Percentiles rank a stretch among this genome's conserved stretches.
These are phyloP conservation scores for Arnoldichthys spilopterus DNA, from an alignment of 2,797 vertebrate species.

Conservation along the genomic window DNA sequence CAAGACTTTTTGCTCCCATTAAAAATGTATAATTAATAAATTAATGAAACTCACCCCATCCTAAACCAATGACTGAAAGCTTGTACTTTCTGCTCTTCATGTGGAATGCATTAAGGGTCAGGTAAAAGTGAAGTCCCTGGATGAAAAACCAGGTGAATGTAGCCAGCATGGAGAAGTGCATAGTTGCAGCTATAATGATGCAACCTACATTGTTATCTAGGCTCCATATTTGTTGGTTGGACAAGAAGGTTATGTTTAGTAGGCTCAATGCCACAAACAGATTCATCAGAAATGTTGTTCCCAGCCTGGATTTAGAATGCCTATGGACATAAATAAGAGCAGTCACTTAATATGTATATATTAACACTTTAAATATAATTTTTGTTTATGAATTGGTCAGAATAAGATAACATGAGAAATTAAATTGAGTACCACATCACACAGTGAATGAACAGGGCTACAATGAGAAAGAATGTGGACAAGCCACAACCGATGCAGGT, in stretches of 20 bases:
- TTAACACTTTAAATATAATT: background rate
- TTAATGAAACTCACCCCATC: conserved; percentile 67
- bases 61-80: conserved; percentile 50
- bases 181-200: conserved; percentile 50
- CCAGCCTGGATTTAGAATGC: conserved; percentile 50
- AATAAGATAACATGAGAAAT: background rate
- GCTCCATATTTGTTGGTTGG: conserved; percentile 59
- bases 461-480: conserved; percentile 65
- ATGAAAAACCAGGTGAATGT: conserved; percentile 71
- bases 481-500: conserved; percentile 66
- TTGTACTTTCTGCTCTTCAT: conserved; percentile 58
- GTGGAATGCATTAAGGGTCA: conserved; percentile 47
- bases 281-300: conserved; percentile 64
- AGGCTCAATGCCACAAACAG: conserved; percentile 65
- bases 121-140: conserved; percentile 68
- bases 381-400: background rate
- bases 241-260: conserved; percentile 66
- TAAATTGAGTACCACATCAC: conserved; percentile 54
- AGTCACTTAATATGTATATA: too few species aligned
- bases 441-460: conserved; percentile 64
- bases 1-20: background rate
- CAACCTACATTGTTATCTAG: conserved; percentile 30
- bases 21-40: background rate
- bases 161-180: conserved; percentile 69
- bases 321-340: conserved; percentile 44